Evolutionary conservation across 1,140 invertebrate species (phyloP), one percentile per base, ranked within the genome.

Genomic region (Penaeus vannamei): DNA sequence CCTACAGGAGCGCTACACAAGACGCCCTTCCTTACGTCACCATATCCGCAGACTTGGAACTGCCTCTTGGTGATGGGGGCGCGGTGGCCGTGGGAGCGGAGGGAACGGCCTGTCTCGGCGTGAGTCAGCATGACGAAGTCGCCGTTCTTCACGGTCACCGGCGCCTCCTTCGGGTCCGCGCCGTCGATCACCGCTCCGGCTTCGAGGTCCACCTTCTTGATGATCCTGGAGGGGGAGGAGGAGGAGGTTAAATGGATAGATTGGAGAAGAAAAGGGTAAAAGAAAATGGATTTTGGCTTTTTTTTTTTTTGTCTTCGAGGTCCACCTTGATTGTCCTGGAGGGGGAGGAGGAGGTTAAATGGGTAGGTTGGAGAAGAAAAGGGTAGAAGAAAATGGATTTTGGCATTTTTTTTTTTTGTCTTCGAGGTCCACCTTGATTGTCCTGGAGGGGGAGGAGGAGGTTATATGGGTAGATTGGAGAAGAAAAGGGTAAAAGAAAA

Each of bases 31-130:
- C 90, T 91, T 82, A 91, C 90, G 60, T 91, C 90, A 12, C 90
- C 90, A 29, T 91, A 91, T 26, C 91, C 91, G 46, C 91, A 91
- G 69, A 90, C 91, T 83, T 91, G 91, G 83, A 46, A 88, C 14
- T 90, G 88, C 22, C 86, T 36, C 23, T 85, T 60, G 1, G 91
- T 91, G 72, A 90, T 64, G 64, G 91, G 82, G 10, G 90, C 91
- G 14, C 88, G 69, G 42, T 89, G 85, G 60, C 89, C 86, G 53
- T 91, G 91, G 22, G 88, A 85, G 29, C 91, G 46, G 8, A 91
- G 89, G 17, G 91, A 91, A 20, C 91, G 72, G 12, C 81, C 80
- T 1, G 91, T 90, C 19, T 64, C 87, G 14, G 64, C 53, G 59
- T 91, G 91, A 76, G 91, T 91, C 60, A 91, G 81, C 81, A 87